phyloP scores from a whole-genome alignment of 2,113 vertebrate species.

The Colinus virginianus region DNA sequence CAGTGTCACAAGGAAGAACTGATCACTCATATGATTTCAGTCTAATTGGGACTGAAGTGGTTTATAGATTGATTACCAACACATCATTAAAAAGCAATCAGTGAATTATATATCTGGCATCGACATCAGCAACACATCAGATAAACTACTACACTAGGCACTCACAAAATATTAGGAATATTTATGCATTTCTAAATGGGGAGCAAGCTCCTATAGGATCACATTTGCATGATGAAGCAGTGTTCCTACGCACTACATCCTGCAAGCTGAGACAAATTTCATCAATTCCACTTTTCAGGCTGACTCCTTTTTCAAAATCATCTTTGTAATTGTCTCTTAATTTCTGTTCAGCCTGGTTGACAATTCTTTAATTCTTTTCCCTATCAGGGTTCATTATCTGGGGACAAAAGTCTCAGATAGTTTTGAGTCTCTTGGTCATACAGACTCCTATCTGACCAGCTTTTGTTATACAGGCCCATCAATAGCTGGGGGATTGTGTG shows the following conservation, averaged over 20 bases:
- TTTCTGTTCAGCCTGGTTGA: neutral
- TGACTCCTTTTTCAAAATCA: neutral
- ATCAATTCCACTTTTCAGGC: neutral
- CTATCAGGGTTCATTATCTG: accelerated
- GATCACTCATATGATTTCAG: neutral
- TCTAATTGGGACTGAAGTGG: neutral
- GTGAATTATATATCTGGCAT: neutral
- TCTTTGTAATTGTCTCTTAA: neutral
- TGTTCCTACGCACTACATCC: neutral
- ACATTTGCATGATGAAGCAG: neutral
- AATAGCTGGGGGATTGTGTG: neutral
- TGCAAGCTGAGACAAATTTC: accelerated
- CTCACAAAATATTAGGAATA: neutral
- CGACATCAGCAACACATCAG: neutral
- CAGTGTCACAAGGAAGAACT: neutral
- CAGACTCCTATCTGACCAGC: neutral
- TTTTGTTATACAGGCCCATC: neutral
- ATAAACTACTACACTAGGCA: neutral
- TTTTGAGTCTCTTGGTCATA: neutral
- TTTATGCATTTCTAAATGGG: neutral
- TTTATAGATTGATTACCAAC: neutral
- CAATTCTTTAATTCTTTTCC: neutral
- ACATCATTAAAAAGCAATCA: neutral
- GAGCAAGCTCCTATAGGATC: neutral
- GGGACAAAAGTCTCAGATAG: neutral